phyloP scores from a whole-genome alignment of 2,113 vertebrate genomes.

The Lipotes vexillifer region DNA sequence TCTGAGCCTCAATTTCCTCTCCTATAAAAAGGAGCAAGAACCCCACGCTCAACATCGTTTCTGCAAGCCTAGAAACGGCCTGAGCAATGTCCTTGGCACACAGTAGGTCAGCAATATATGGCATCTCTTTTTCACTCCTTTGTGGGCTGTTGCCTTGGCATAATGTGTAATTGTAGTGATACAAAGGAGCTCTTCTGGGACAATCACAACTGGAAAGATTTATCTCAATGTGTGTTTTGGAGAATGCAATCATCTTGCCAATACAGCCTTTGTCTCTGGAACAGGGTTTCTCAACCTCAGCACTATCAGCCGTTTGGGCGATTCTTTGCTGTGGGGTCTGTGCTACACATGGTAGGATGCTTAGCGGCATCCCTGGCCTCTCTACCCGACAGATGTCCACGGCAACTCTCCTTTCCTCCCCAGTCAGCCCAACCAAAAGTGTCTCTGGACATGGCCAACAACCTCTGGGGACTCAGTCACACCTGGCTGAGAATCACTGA shows the following conservation, averaged over 20 bases:
- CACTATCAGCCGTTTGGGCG: accelerated
- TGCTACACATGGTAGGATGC: accelerated
- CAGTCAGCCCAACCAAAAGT: not conserved
- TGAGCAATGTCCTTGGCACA: not conserved
- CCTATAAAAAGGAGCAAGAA: accelerated
- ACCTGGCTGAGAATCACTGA: not conserved
- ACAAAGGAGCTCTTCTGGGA: not conserved
- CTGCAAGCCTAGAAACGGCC: not conserved
- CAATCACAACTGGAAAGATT: not conserved
- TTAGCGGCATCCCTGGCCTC: not conserved
- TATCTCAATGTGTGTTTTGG: not conserved
- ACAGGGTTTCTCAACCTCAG: not conserved
- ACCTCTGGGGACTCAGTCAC: not conserved
- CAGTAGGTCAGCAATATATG: accelerated
- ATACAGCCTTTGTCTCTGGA: not conserved
- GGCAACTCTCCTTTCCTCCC: not conserved
- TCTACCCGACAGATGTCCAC: too few species aligned
- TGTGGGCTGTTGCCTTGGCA: not conserved
- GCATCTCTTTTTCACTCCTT: not conserved
- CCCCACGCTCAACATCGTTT: accelerated
- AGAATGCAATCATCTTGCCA: not conserved
- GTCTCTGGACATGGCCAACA: not conserved
- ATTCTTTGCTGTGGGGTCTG: not conserved
- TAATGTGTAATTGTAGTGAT: accelerated
- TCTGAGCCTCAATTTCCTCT: not conserved